These are phyloP conservation scores for Scaptomyza polygonia DNA, from an alignment of 2,888 invertebrate genomes.

Conservation along the genomic window DNA sequence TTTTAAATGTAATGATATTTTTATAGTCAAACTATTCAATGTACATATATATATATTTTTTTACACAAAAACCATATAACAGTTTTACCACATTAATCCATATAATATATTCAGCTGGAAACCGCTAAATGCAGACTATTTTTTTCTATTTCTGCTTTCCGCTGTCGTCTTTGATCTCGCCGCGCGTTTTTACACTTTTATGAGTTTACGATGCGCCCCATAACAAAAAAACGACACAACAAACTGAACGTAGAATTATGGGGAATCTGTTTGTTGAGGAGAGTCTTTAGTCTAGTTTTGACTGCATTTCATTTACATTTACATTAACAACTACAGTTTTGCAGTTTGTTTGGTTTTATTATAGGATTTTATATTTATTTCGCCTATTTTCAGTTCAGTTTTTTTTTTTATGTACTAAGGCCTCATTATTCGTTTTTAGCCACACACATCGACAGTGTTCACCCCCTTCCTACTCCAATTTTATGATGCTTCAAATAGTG, in stretches of 20 bases:
- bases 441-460: conserved; percentile 32
- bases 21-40: not conserved
- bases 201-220: conserved; percentile 73
- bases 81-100: not conserved
- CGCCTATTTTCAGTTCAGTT: conserved; percentile 55
- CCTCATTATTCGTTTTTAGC: conserved; percentile 45
- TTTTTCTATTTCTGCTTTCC: not conserved
- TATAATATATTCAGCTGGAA: not conserved
- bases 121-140: conserved; percentile 13
- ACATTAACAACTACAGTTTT: conserved; percentile 46
- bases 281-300: not conserved
- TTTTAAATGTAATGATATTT: too few species aligned
- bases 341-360: conserved; percentile 38
- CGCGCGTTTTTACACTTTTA: conserved; percentile 74
- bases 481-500: conserved; percentile 77
- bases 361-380: conserved; percentile 62
- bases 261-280: conserved; percentile 7
- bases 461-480: conserved; percentile 18
- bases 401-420: conserved; percentile 32
- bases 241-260: conserved; percentile 28
- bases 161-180: conserved; percentile 64
- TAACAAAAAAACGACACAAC: conserved; percentile 55
- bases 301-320: conserved; percentile 35
- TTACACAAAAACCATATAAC: conserved; percentile 4
- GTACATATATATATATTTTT: too few species aligned